phyloP scores from a whole-genome alignment of 2,888 invertebrate genomes.

The Xylocampa areola region DNA sequence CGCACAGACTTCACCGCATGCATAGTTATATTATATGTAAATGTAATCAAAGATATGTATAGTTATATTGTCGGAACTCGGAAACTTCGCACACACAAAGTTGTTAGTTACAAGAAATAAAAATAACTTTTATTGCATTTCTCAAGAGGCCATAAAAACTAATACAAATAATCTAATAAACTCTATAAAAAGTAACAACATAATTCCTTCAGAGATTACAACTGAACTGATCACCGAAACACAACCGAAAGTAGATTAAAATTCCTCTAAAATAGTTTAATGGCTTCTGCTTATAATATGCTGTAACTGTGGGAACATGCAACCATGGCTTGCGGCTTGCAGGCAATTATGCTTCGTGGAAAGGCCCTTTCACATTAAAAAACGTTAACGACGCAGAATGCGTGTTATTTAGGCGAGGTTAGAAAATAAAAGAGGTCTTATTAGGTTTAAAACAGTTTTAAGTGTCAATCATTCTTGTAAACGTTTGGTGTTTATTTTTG shows the following conservation, averaged over 20 bases:
- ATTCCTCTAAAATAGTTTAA: constrained; percentile 56
- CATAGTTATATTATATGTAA: no score
- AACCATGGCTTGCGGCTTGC: constrained; percentile 45
- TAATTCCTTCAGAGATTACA: constrained; percentile 12
- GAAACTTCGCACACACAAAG: neutral
- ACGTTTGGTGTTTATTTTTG: no score
- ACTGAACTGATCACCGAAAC: constrained; percentile 14
- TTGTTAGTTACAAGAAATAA: neutral
- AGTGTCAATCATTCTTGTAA: neutral
- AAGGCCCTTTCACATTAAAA: constrained; percentile 52
- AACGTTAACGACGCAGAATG: constrained; percentile 43
- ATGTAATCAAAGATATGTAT: no score
- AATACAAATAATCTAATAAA: constrained; percentile 2
- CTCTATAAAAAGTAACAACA: constrained; percentile 6
- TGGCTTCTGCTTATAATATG: constrained; percentile 27
- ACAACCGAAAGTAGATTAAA: constrained; percentile 44
- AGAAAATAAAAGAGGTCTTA: constrained; percentile 10
- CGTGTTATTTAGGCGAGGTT: constrained; percentile 20
- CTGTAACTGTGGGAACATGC: constrained; percentile 47
- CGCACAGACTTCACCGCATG: no score
- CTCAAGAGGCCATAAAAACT: neutral
- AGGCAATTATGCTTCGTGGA: constrained; percentile 49
- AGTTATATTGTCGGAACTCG: no score
- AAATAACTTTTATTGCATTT: no score
- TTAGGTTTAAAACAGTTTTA: neutral